Evolutionary conservation across 2,113 vertebrate species (phyloP).

Genomic region (Chascanopsetta lugubris): DNA sequence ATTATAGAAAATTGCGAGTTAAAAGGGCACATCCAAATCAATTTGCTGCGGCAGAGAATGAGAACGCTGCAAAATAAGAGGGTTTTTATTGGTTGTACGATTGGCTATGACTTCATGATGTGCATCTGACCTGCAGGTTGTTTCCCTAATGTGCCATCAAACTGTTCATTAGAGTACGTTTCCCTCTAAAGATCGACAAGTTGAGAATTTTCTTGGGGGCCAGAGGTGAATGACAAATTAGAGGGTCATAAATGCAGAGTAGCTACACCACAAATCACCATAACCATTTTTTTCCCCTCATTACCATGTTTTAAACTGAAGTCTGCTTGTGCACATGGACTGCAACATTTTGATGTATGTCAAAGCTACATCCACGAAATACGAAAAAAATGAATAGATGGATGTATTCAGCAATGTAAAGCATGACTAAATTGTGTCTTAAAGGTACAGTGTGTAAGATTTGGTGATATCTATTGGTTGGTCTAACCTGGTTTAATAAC

Average conservation of each 20-base stretch:
- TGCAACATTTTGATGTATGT: neutral
- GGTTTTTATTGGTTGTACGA: slow-evolving; percentile 29
- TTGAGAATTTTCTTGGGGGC: slow-evolving; percentile 18
- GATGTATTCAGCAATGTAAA: too few relatives aligned
- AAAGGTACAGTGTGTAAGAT: too few relatives aligned
- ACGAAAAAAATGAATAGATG: too few relatives aligned
- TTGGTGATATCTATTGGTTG: too few relatives aligned
- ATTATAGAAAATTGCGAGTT: slow-evolving; percentile 71
- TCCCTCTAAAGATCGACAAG: slow-evolving; percentile 30
- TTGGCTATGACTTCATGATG: slow-evolving; percentile 33
- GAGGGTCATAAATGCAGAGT: slow-evolving; percentile 1
- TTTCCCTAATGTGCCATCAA: slow-evolving; percentile 29
- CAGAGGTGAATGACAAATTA: slow-evolving; percentile 15
- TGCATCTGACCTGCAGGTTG: slow-evolving; percentile 31
- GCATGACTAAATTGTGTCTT: too few relatives aligned
- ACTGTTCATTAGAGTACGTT: slow-evolving; percentile 38
- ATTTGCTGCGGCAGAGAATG: slow-evolving; percentile 47
- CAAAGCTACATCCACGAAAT: too few relatives aligned
- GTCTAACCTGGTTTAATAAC: too few relatives aligned
- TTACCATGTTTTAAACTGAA: too few relatives aligned
- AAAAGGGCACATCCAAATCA: slow-evolving; percentile 72
- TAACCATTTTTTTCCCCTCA: too few relatives aligned
- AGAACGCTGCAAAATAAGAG: slow-evolving; percentile 47
- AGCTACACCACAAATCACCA: slow-evolving; percentile 8
- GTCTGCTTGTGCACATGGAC: neutral